Percentiles rank a stretch among this genome's conserved stretches.
phyloP scores from a whole-genome alignment of 2,113 vertebrate genomes.

The Daboia siamensis region DNA sequence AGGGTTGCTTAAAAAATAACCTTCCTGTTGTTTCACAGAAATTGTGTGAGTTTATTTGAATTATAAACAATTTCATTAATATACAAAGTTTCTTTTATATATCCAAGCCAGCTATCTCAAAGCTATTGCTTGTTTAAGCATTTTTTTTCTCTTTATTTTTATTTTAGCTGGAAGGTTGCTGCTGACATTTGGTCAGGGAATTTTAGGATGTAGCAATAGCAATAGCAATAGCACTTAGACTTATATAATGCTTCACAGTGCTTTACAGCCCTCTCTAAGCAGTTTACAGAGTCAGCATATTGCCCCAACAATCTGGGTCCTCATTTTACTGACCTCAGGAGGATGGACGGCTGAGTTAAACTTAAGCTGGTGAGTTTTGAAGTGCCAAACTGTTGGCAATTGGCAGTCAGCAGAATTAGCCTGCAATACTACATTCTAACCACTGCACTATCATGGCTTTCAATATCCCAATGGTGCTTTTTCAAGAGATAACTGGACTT shows the following conservation, averaged over 20 bases:
- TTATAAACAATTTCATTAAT: slow-evolving; percentile 18
- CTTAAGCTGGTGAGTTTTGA: neutral
- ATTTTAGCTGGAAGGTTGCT: slow-evolving; percentile 15
- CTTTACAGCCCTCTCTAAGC: neutral
- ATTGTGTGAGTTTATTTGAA: slow-evolving; percentile 25
- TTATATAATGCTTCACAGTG: neutral
- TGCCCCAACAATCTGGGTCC: neutral
- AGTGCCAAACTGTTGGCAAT: neutral
- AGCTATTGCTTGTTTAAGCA: neutral
- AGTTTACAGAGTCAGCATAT: neutral
- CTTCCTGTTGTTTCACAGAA: neutral
- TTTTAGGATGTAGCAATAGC: neutral
- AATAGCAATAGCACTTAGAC: neutral
- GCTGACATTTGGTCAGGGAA: neutral
- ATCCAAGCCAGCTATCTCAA: slow-evolving; percentile 6
- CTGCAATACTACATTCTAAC: neutral
- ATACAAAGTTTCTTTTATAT: neutral
- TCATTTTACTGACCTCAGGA: neutral
- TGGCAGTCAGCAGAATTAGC: neutral
- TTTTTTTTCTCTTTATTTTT: slow-evolving; percentile 20
- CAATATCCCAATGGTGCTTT: neutral
- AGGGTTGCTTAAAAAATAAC: neutral
- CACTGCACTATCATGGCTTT: neutral
- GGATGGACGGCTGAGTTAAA: neutral
- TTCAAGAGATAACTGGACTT: neutral